Percentiles rank a stretch among this genome's conserved stretches.
phyloP scores from a whole-genome alignment of 2,113 vertebrate species.

The Corythoichthys intestinalis region DNA sequence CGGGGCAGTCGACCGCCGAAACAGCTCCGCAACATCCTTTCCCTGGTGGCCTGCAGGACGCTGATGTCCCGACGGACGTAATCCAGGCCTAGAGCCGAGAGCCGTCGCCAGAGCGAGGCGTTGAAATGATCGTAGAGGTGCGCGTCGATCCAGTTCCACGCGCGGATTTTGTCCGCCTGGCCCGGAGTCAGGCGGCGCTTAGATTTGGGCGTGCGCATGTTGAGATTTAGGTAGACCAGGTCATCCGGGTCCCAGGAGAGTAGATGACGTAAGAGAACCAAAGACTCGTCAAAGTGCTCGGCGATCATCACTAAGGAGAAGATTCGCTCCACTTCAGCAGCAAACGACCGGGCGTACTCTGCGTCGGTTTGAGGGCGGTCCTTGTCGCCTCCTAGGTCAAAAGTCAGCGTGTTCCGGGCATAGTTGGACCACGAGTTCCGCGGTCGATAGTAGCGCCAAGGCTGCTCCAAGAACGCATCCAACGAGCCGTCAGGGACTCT shows the following conservation, averaged over 20 bases:
- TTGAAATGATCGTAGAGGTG: conserved; percentile 83
- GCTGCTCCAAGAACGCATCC: conserved; percentile 75
- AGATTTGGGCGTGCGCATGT: conserved; percentile 76
- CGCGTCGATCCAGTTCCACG: conserved; percentile 80
- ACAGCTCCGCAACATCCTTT: conserved; percentile 73
- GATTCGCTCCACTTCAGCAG: conserved; percentile 71
- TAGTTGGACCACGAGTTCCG: conserved; percentile 79
- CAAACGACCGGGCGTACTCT: conserved; percentile 68
- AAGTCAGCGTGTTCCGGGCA: conserved; percentile 80
- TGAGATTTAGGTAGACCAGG: conserved; percentile 81
- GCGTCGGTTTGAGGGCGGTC: conserved; percentile 60
- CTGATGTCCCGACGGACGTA: conserved; percentile 78
- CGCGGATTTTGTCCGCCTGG: conserved; percentile 67
- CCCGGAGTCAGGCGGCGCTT: conserved; percentile 66
- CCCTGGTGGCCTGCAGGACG: conserved; percentile 70
- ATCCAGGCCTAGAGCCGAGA: conserved; percentile 65
- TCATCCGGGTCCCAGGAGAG: conserved; percentile 84
- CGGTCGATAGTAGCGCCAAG: conserved; percentile 76
- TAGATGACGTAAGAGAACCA: conserved; percentile 80
- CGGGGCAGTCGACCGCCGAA: conserved; percentile 68
- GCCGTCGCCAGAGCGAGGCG: conserved; percentile 76
- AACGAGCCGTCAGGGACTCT: conserved; percentile 79
- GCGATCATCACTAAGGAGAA: conserved; percentile 87
- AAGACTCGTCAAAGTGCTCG: conserved; percentile 84
- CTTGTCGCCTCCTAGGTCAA: conserved; percentile 81